Conservation (phyloP, 2,888 invertebrate genomes). For the Cabera pusaria region DNA sequence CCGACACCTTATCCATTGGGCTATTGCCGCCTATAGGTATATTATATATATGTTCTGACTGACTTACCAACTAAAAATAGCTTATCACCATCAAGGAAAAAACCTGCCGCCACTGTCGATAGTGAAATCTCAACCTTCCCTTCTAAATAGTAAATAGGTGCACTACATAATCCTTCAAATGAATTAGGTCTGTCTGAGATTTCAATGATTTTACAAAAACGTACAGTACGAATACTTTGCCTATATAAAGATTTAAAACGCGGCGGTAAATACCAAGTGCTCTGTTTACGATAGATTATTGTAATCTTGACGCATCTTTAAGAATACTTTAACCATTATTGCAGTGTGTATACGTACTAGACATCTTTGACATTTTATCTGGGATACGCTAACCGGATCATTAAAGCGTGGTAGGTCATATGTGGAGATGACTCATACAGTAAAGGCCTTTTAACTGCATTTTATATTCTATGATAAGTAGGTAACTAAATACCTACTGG, state of each 20-base stretch:
- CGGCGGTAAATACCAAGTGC: slow-evolving; percentile 6
- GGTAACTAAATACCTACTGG: no score
- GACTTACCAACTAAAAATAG: no score
- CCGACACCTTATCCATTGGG: no score
- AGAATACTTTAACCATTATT: slow-evolving; percentile 6
- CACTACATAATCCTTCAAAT: no score
- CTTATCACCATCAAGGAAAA: no score
- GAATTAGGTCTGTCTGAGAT: no score
- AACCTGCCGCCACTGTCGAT: no score
- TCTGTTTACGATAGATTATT: slow-evolving; percentile 4
- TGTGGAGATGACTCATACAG: slow-evolving; percentile 9
- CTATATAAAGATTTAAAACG: neutral
- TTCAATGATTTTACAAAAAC: no score
- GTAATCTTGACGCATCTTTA: slow-evolving; percentile 2
- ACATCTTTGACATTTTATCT: slow-evolving; percentile 31
- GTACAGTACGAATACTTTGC: neutral
- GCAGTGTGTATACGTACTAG: slow-evolving; percentile 19
- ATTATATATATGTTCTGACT: no score
- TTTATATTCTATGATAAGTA: neutral
- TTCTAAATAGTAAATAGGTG: no score
- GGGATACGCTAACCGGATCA: slow-evolving; percentile 20
- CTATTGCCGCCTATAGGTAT: no score
- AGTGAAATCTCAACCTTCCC: no score
- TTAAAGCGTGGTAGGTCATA: slow-evolving; percentile 7
- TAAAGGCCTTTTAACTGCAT: neutral